Evolutionary conservation across 1,140 invertebrate genomes (phyloP).

Genomic region (Paralvinella palmiformis): DNA sequence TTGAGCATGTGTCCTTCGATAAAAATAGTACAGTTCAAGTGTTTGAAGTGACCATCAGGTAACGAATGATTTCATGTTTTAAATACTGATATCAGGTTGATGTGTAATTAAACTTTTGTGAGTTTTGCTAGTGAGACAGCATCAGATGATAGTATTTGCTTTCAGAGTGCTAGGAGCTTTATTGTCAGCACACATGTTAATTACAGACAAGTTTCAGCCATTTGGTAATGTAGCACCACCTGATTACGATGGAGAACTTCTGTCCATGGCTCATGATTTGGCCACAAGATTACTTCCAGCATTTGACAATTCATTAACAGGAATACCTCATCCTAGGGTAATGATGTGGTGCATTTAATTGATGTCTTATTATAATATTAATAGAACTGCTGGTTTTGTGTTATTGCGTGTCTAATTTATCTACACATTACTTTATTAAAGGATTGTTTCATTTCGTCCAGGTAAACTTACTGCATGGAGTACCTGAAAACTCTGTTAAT

Average conservation of each 20-base stretch:
- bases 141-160: constrained; percentile 7
- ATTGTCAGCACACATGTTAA: constrained; percentile 64
- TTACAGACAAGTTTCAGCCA: constrained; percentile 56
- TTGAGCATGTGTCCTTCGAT: constrained; percentile 61
- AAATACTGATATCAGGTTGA: no score
- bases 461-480: constrained; percentile 59
- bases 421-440: no score
- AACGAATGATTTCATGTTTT: no score
- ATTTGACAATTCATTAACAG: constrained; percentile 54
- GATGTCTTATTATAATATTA: no score
- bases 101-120: no score
- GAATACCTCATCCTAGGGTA: constrained; percentile 62
- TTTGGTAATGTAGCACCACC: constrained; percentile 58
- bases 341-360: constrained; percentile 14
- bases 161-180: constrained; percentile 60
- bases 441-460: no score
- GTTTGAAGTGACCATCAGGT: constrained; percentile 66
- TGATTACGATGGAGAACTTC: constrained; percentile 59
- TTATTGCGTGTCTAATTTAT: no score
- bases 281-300: constrained; percentile 58
- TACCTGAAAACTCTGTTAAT: constrained; percentile 54
- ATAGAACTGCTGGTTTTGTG: no score
- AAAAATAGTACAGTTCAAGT: constrained; percentile 64
- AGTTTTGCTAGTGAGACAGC: no score
- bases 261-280: constrained; percentile 60